These are phyloP conservation scores for Dicaeum eximium DNA, from an alignment of 2,113 vertebrate genomes.

Conservation along the genomic window DNA sequence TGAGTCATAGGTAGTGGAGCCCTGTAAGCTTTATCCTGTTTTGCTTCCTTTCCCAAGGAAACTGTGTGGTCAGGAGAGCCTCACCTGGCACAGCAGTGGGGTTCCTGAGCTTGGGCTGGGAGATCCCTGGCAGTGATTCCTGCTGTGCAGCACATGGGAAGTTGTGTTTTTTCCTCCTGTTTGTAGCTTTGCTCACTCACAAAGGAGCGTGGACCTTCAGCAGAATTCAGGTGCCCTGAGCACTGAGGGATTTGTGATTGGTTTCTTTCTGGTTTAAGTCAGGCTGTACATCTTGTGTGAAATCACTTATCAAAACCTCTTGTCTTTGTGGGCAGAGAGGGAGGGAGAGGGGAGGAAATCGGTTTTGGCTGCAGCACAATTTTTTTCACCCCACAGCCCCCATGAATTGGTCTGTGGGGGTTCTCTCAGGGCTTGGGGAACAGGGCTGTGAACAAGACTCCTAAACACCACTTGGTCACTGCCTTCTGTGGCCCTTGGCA, in stretches of 20 bases:
- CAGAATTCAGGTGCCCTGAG: rapidly evolving
- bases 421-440: neutral
- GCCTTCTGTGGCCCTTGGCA: neutral
- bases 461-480: neutral
- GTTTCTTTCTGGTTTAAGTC: neutral
- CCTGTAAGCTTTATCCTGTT: neutral
- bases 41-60: neutral
- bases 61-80: rapidly evolving
- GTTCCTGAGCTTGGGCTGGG: neutral
- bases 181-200: neutral
- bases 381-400: neutral
- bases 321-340: neutral
- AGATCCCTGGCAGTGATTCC: neutral
- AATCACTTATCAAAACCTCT: neutral
- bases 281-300: neutral
- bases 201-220: neutral
- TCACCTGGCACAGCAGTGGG: neutral
- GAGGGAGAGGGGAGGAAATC: neutral
- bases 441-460: neutral
- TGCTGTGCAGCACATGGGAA: neutral
- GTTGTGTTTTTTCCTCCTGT: neutral
- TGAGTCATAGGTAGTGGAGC: neutral
- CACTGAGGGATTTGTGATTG: neutral
- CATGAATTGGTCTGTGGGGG: neutral
- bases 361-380: neutral